Base-by-base conservation (phyloP, 92 coral and sea anemone species). In the Parazoanthus swiftii region DNA sequence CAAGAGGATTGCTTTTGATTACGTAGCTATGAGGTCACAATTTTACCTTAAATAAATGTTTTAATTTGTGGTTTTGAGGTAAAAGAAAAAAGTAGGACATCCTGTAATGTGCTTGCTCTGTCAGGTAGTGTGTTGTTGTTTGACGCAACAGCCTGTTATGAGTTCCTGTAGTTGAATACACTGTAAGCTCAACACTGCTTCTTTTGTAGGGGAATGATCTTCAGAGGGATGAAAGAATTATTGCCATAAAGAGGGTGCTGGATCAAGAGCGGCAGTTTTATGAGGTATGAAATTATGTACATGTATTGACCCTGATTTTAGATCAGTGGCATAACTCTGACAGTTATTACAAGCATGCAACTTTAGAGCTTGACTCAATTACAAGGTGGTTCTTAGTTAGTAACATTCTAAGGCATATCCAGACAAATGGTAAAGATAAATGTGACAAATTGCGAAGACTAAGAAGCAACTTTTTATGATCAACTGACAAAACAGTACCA, bases 261-360 rank as follows among this genome's bases (percentile, higher is more conserved):
- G 94, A 91, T 80, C 99, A 95, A 74, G 99, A 97, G 86, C 88
- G 89, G 71, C 93, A 89, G 85, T 97, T 93, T 89, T 95, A 93
- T 78, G 94, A 94, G 94, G 99, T 97, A 75, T 73, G 82, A 9
- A 78, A 74, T 79, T 58, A 73, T 36, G 33, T 42, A 72, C 63
- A 58, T 85, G 59, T 86, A 56, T 44, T 86, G 77, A 59, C 21
- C 74, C 42, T 38, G 63, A 46, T 71, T 23, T 71, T 56, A 29
- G 46, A 13, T 67, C 85, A 71, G 37, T 23, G 42, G 37, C 43
- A 20, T 46, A 75, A 18, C 43, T 83, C 21, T 71, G 87, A 25
- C 87, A 71, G 66, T 8, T 72, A 44, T 25, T 84, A 25, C 68
- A 43, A 70, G 87, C 68, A 68, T 84, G 87, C 46, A n/a, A 48